These are phyloP conservation scores for Turnix velox DNA, from an alignment of 2,113 vertebrate species.

Conservation along the genomic window DNA sequence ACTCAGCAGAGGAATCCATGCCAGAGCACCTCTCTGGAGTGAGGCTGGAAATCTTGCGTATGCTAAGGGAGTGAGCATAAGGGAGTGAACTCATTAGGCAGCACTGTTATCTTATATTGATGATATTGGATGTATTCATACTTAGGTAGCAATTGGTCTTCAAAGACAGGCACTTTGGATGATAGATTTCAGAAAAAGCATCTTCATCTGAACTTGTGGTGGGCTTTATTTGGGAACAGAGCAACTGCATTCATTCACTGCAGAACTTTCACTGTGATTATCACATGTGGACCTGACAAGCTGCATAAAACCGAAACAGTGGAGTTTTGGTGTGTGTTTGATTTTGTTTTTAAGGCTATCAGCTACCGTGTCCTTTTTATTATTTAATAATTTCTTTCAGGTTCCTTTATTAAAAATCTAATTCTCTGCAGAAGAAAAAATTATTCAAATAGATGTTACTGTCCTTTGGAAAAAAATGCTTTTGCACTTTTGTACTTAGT, in stretches of 20 bases:
- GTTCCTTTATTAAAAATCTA: neutral
- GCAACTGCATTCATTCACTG: neutral
- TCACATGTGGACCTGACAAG: neutral
- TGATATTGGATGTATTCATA: neutral
- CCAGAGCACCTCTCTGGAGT: neutral
- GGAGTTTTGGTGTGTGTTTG: neutral
- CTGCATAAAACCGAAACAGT: neutral
- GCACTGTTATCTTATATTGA: neutral
- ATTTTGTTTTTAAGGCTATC: neutral
- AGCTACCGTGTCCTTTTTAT: neutral
- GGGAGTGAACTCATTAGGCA: neutral
- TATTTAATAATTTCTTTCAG: neutral
- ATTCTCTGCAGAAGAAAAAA: neutral
- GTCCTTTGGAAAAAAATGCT: neutral
- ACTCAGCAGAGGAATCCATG: neutral
- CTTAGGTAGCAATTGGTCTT: neutral
- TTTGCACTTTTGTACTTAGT: neutral
- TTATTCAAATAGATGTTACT: neutral
- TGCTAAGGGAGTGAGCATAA: fast-evolving
- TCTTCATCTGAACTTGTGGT: neutral
- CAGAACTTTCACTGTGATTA: neutral
- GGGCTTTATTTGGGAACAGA: neutral
- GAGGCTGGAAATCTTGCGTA: neutral
- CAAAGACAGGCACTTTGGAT: neutral
- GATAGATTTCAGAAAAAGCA: neutral